Base-by-base conservation (phyloP, 2,113 vertebrate species). In the Phoxinus phoxinus region DNA sequence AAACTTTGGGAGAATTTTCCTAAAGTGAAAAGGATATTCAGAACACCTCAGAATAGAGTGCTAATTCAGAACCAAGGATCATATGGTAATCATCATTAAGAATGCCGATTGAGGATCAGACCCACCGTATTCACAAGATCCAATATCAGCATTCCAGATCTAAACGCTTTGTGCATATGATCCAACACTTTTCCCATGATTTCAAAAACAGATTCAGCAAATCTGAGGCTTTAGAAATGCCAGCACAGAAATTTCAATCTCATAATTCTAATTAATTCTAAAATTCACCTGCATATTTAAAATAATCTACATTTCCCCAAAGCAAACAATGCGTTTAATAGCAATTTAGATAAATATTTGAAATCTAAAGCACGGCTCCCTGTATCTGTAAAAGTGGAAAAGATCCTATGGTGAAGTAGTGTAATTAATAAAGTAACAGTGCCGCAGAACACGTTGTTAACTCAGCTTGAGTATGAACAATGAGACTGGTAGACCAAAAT, bases 31-130 rank as follows among this genome's bases (percentile, higher is more conserved):
- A 71, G 67, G 37, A 69, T 53, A 23, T 53, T 76, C 8, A 32
- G 48, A 21, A 77, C 48, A 35, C 19, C 25, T 48, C n/a, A 48
- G 13, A 76, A 30, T 30, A 30, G 48, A 77, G 9, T 56, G 19
- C 35, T 53, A 76, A 46, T 53, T 76, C 25, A 17, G 30, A 78
- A 15, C n/a, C 53, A 25, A n/a, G 21, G 53, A 65, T 65, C 78
- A 65, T 30, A 25, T 44, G 41, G 19, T 7, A 65, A 41, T 63
- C 35, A 63, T 46, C 37, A 77, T 4, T 56, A 19, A 32, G 35
- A 81, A 12, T 44, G 76, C 53, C 17, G 76, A 63, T 19, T 46
- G 37, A 81, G 78, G 59, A 63, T 46, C 78, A 46, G 56, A 61
- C 10, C 58, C 78, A 59, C 19, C 32, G 6, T 32, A 41, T 23